Evolutionary conservation across 2,888 invertebrate genomes (phyloP).

Genomic region (Teleogryllus oceanicus): DNA sequence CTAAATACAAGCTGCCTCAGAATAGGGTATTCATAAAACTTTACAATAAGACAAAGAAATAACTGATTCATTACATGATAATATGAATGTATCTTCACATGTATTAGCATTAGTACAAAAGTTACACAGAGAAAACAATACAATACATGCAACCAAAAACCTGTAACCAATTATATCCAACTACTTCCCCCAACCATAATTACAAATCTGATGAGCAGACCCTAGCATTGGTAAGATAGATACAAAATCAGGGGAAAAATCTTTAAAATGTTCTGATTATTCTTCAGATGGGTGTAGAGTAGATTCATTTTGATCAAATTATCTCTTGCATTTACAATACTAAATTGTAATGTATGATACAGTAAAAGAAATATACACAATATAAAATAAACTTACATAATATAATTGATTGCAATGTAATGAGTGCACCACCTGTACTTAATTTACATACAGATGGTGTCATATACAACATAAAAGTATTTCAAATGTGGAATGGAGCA

Average conservation of each 20-base stretch:
- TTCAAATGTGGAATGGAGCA: slow-evolving; percentile 6
- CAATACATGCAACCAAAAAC: too few relatives aligned
- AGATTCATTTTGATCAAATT: neutral
- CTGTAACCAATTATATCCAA: too few relatives aligned
- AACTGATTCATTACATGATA: neutral
- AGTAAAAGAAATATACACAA: neutral
- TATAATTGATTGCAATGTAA: neutral
- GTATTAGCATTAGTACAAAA: too few relatives aligned
- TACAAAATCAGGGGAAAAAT: neutral
- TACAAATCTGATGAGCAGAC: too few relatives aligned
- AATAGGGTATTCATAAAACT: neutral
- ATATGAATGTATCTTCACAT: too few relatives aligned
- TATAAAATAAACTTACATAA: neutral
- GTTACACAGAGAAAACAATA: too few relatives aligned
- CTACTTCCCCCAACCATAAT: too few relatives aligned
- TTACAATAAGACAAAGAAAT: neutral
- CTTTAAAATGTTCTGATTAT: neutral
- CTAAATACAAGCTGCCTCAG: neutral
- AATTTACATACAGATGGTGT: neutral
- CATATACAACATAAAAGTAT: neutral
- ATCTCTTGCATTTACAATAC: neutral
- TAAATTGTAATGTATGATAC: neutral
- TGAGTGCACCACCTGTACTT: neutral
- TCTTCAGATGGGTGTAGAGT: neutral
- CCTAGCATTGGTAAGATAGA: too few relatives aligned